Conservation (phyloP, 64 coral and sea anemone species). For the Orbicella faveolata region DNA sequence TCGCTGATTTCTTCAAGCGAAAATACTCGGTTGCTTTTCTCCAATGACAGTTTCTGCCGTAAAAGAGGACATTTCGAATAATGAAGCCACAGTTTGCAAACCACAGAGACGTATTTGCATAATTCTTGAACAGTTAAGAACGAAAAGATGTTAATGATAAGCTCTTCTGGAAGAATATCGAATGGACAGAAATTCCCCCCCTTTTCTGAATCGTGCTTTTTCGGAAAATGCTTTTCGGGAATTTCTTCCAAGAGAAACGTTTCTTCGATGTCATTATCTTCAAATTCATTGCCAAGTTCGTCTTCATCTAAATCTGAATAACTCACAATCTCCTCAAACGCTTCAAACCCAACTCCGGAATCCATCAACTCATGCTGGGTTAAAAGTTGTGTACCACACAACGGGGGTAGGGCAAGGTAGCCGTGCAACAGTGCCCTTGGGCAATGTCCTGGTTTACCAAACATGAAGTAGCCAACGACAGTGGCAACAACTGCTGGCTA, state of each 20-base stretch:
- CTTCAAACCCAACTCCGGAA: neutral
- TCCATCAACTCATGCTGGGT: neutral
- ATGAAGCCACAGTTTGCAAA: conserved; percentile 79
- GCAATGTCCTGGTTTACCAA: neutral
- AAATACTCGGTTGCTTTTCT: conserved; percentile 35
- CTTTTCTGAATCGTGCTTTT: neutral
- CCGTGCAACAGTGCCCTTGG: too few relatives aligned
- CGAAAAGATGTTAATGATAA: conserved; percentile 78
- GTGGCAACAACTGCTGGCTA: neutral
- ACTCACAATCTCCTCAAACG: neutral
- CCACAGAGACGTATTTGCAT: conserved; percentile 42
- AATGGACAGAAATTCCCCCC: conserved; percentile 1
- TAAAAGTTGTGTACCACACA: neutral
- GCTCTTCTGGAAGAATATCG: conserved; percentile 77
- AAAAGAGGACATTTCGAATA: conserved; percentile 71
- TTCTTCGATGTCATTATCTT: conserved; percentile 52
- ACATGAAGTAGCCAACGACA: neutral
- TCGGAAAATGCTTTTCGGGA: neutral
- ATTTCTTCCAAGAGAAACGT: conserved; percentile 30
- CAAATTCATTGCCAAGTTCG: neutral
- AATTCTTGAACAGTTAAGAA: conserved; percentile 74
- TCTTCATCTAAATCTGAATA: neutral
- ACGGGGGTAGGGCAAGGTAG: neutral
- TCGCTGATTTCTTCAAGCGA: conserved; percentile 16
- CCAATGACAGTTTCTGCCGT: conserved; percentile 60